Percentiles rank a stretch among this genome's conserved stretches.
phyloP scores from a whole-genome alignment of 2,888 invertebrate species.

The Parascotia fuliginaria region DNA sequence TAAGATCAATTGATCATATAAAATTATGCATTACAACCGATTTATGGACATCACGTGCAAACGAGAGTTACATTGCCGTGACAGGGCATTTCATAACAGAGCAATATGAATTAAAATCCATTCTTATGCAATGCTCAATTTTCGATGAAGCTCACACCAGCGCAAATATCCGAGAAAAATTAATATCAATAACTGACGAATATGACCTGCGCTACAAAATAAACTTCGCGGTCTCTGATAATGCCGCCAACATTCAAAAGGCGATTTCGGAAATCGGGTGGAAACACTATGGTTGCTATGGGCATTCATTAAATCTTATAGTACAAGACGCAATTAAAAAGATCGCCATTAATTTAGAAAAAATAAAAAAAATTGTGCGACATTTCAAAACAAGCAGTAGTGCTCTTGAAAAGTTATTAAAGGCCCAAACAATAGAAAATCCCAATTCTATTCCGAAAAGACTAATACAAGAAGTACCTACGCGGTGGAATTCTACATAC shows the following conservation, averaged over 20 bases:
- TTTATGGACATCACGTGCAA: conserved; percentile 1
- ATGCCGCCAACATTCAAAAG: conserved; percentile 16
- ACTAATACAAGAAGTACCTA: not conserved
- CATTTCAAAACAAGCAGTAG: conserved; percentile 17
- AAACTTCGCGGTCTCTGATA: conserved; percentile 16
- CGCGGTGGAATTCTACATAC: conserved; percentile 8
- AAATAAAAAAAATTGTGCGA: conserved; percentile 28
- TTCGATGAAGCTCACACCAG: not conserved
- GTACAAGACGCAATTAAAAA: conserved; percentile 21
- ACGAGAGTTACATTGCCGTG: not conserved
- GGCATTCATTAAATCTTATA: conserved; percentile 36
- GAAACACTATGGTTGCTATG: conserved; percentile 42
- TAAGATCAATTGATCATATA: not conserved
- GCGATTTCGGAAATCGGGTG: conserved; percentile 14
- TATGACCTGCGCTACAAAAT: not conserved
- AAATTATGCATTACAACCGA: conserved; percentile 1
- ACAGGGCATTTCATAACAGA: conserved; percentile 1
- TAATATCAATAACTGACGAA: not conserved
- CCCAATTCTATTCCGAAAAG: not conserved
- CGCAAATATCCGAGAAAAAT: not conserved
- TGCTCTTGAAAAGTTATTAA: not conserved
- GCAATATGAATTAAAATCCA: not conserved
- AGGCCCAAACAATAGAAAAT: not conserved
- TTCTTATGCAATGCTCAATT: not conserved
- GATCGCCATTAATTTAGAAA: conserved; percentile 14